Evolutionary conservation across 2,888 invertebrate genomes (phyloP).

Genomic region (Helleia helle): DNA sequence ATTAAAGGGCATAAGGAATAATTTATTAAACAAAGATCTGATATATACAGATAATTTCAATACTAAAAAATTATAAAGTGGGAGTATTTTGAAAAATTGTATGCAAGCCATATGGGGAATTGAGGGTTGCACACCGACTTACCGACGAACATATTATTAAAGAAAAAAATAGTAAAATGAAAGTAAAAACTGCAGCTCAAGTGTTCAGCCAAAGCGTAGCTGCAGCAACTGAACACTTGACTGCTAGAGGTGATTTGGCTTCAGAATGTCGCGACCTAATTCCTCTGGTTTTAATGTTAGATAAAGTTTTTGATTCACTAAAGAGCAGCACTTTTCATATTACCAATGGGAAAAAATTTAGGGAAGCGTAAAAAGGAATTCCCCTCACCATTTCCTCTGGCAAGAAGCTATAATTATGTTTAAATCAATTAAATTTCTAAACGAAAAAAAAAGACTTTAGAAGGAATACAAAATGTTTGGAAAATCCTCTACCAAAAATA

Average conservation of each 20-base stretch:
- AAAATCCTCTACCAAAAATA: background rate
- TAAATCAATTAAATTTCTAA: no score
- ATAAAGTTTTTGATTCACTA: constrained; percentile 22
- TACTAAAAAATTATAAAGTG: constrained; percentile 21
- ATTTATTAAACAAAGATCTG: no score
- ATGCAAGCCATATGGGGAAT: constrained; percentile 22
- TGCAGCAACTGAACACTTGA: constrained; percentile 10
- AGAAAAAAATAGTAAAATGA: no score
- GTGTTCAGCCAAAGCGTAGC: constrained; percentile 12
- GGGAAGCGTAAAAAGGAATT: no score
- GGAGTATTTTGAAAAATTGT: constrained; percentile 21
- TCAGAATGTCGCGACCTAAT: constrained; percentile 13
- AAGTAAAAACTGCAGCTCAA: constrained; percentile 5
- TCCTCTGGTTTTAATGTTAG: constrained; percentile 11
- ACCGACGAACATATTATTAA: constrained; percentile 26
- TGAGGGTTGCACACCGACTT: constrained; percentile 19
- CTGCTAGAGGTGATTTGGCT: constrained; percentile 9
- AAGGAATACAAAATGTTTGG: no score
- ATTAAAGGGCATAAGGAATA: no score
- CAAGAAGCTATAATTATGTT: no score
- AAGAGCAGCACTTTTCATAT: constrained; percentile 9
- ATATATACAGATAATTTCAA: constrained; percentile 5
- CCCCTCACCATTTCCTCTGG: no score
- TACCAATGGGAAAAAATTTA: constrained; percentile 19
- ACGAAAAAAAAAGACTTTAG: no score